These are phyloP conservation scores for Calcarius lapponicus DNA, from an alignment of 2,797 vertebrate species.

Conservation along the genomic window DNA sequence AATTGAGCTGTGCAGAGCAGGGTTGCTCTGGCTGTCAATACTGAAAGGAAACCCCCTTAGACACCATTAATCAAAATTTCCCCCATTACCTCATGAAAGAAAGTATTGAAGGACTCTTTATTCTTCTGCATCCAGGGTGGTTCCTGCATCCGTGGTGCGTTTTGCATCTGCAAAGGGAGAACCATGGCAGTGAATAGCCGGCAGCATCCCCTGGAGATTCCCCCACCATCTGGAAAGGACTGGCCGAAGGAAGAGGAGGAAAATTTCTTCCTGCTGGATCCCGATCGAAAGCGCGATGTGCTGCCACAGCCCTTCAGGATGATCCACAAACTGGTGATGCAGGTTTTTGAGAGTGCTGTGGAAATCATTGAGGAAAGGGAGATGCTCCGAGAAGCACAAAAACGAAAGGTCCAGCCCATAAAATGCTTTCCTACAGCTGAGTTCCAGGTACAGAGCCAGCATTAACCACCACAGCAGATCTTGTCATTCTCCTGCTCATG, in stretches of 20 bases:
- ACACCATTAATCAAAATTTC: neutral
- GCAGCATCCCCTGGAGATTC: slow-evolving; percentile 62
- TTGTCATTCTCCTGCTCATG: neutral
- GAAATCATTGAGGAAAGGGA: slow-evolving; percentile 72
- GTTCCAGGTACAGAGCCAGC: slow-evolving; percentile 67
- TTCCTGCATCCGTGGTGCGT: neutral
- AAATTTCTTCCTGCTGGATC: slow-evolving; percentile 66
- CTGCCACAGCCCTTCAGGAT: slow-evolving; percentile 80
- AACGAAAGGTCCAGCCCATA: slow-evolving; percentile 5
- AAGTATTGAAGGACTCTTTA: neutral
- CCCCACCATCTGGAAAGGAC: slow-evolving; percentile 70
- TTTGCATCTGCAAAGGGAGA: neutral
- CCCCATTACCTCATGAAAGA: neutral
- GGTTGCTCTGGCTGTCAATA: neutral
- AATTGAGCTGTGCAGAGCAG: neutral
- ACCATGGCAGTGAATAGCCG: slow-evolving; percentile 21
- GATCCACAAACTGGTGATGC: slow-evolving; percentile 74
- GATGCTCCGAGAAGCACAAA: neutral
- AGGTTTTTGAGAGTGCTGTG: slow-evolving; percentile 73
- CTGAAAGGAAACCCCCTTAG: neutral
- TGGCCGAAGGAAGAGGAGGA: slow-evolving; percentile 69
- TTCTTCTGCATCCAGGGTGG: neutral
- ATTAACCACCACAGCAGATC: neutral
- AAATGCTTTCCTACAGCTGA: slow-evolving; percentile 64
- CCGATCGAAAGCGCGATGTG: slow-evolving; percentile 31